Conservation (phyloP, 2,888 invertebrate genomes). For the Caenorhabditis doughertyi region DNA sequence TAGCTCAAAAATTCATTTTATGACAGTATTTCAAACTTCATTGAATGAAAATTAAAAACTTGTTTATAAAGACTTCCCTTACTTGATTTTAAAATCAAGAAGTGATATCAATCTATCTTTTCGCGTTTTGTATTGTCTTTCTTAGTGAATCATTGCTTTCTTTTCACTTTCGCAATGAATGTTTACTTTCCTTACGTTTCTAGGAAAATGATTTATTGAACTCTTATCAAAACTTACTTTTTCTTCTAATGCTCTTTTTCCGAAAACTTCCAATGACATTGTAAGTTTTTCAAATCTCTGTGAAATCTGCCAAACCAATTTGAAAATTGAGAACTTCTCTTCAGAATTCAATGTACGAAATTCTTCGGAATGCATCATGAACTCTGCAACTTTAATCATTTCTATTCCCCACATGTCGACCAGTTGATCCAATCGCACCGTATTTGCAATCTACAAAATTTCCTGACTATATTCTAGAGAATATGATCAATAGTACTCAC, state of each 20-base stretch:
- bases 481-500: slow-evolving; percentile 9
- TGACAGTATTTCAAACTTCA: too few relatives aligned
- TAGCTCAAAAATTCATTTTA: too few relatives aligned
- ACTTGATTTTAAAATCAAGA: too few relatives aligned
- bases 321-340: slow-evolving; percentile 68
- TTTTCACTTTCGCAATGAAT: not conserved
- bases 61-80: too few relatives aligned
- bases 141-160: not conserved
- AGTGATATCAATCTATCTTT: not conserved
- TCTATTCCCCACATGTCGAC: slow-evolving; percentile 50
- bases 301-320: slow-evolving; percentile 60
- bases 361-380: slow-evolving; percentile 67
- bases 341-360: slow-evolving; percentile 60
- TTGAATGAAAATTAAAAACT: too few relatives aligned
- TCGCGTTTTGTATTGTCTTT: not conserved
- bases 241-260: slow-evolving; percentile 46
- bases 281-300: slow-evolving; percentile 61
- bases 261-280: slow-evolving; percentile 64
- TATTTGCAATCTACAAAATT: slow-evolving; percentile 19
- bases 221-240: slow-evolving; percentile 30
- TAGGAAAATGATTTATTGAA: slow-evolving; percentile 4
- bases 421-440: slow-evolving; percentile 42
- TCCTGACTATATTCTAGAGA: slow-evolving; percentile 18
- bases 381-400: slow-evolving; percentile 61
- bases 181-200: not conserved